A percentile compares a stretch with the other conserved stretches of the same genome.
Conservation (phyloP, 2,113 vertebrate genomes). For the Corynorhinus townsendii region DNA sequence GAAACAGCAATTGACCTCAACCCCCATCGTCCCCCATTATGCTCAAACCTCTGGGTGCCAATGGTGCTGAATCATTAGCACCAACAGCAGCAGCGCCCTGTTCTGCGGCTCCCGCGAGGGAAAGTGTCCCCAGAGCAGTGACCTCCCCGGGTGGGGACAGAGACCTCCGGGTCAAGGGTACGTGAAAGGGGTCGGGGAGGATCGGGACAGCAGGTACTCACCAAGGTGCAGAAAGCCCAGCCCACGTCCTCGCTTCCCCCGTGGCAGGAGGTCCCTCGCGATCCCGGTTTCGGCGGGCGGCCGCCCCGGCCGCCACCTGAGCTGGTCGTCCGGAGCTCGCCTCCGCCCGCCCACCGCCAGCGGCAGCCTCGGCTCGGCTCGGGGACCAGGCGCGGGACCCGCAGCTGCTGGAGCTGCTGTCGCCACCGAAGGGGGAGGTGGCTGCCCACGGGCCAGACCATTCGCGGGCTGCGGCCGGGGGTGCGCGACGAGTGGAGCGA, state of each 20-base stretch:
- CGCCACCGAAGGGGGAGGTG: constrained; percentile 31
- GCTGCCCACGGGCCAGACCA: constrained; percentile 68
- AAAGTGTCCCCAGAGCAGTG: not conserved
- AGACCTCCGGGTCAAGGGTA: not conserved
- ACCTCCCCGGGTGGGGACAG: not conserved
- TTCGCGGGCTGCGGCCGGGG: constrained; percentile 45
- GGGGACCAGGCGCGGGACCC: constrained; percentile 23
- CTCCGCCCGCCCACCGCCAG: constrained; percentile 21
- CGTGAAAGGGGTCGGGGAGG: not conserved
- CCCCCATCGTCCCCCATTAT: not conserved
- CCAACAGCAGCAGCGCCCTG: not conserved
- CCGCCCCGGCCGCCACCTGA: not conserved
- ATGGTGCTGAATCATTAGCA: constrained; percentile 68
- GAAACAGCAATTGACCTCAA: not conserved
- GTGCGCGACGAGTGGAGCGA: constrained; percentile 22
- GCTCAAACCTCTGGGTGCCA: not conserved
- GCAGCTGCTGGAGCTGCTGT: constrained; percentile 63
- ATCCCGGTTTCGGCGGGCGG: not conserved
- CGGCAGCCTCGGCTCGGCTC: not conserved
- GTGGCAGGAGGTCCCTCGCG: not conserved
- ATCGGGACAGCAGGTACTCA: constrained; percentile 48
- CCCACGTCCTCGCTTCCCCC: not conserved
- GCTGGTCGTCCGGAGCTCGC: not conserved
- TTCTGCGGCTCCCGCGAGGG: not conserved
- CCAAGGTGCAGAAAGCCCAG: not conserved